Percentiles rank a stretch among this genome's conserved stretches.
phyloP scores from a whole-genome alignment of 2,888 invertebrate genomes.

The Drosophila emarginata region DNA sequence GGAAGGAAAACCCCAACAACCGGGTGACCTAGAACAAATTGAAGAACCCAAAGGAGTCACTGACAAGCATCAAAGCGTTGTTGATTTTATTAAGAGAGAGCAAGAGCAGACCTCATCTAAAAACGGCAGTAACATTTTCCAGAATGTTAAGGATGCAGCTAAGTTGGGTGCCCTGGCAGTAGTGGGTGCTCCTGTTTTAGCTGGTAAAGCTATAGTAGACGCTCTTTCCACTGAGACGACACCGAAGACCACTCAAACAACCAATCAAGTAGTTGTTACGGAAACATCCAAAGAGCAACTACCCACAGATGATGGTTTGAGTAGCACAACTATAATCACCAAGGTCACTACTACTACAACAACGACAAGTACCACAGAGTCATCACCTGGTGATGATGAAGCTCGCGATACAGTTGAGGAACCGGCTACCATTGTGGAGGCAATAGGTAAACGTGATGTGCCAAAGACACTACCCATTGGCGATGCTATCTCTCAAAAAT shows the following conservation, averaged over 20 bases:
- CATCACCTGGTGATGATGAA: constrained; percentile 57
- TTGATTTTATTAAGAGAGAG: constrained; percentile 71
- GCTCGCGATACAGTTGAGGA: constrained; percentile 52
- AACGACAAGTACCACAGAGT: constrained; percentile 38
- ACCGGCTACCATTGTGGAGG: constrained; percentile 37
- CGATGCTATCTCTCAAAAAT: constrained; percentile 86
- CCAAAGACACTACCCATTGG: constrained; percentile 83
- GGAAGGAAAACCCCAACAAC: constrained; percentile 29
- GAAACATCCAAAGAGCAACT: constrained; percentile 17
- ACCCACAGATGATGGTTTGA: constrained; percentile 24
- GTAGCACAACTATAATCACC: constrained; percentile 43
- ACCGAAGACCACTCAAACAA: constrained; percentile 49
- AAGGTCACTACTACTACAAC: constrained; percentile 57
- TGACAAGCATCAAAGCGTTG: constrained; percentile 55
- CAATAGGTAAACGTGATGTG: constrained; percentile 50
- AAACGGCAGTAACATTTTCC: constrained; percentile 51
- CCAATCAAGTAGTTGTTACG: constrained; percentile 32
- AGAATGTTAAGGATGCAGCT: constrained; percentile 86
- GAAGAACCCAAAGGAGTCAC: constrained; percentile 10
- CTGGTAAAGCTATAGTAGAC: constrained; percentile 93
- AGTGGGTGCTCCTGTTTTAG: constrained; percentile 93
- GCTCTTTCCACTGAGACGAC: constrained; percentile 86
- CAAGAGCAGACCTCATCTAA: constrained; percentile 14
- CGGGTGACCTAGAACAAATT: constrained; percentile 40
- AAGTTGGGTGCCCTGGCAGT: constrained; percentile 93